A percentile compares a stretch with the other conserved stretches of the same genome.
Conservation (phyloP, 2,888 invertebrate genomes). For the Meandrusa payeni region DNA sequence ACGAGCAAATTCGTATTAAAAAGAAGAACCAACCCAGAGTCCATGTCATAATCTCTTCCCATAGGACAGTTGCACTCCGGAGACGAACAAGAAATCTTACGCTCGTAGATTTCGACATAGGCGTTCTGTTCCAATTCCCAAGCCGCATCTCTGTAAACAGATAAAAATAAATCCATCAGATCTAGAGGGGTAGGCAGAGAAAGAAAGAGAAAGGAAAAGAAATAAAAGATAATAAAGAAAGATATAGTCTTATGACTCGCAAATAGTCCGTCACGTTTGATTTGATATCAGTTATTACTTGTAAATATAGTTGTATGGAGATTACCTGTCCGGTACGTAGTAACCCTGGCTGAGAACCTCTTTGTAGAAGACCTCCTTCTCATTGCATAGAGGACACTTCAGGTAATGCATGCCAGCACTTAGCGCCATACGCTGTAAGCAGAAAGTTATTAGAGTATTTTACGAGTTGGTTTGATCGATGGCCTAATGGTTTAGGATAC, state of each 20-base stretch:
- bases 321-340: conserved; percentile 89
- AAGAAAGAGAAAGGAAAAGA: too few relatives aligned
- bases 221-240: conserved; percentile 30
- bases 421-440: conserved; percentile 83
- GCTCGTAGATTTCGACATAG: conserved; percentile 84
- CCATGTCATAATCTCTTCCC: conserved; percentile 50
- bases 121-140: conserved; percentile 90
- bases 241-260: too few relatives aligned
- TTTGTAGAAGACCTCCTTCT: conserved; percentile 82
- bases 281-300: too few relatives aligned
- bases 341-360: conserved; percentile 85
- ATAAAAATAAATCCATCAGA: not conserved
- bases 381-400: conserved; percentile 92
- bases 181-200: too few relatives aligned
- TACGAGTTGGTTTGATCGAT: too few relatives aligned
- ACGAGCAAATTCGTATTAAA: too few relatives aligned
- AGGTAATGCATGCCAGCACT: conserved; percentile 89
- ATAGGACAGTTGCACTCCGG: conserved; percentile 78
- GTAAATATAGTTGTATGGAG: too few relatives aligned
- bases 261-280: too few relatives aligned
- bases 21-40: too few relatives aligned
- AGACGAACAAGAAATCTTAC: conserved; percentile 83
- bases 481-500: too few relatives aligned
- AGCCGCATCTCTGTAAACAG: conserved; percentile 85
- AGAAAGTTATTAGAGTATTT: too few relatives aligned